phyloP scores from a whole-genome alignment of 1,140 invertebrate species.

The Mamestra configurata region DNA sequence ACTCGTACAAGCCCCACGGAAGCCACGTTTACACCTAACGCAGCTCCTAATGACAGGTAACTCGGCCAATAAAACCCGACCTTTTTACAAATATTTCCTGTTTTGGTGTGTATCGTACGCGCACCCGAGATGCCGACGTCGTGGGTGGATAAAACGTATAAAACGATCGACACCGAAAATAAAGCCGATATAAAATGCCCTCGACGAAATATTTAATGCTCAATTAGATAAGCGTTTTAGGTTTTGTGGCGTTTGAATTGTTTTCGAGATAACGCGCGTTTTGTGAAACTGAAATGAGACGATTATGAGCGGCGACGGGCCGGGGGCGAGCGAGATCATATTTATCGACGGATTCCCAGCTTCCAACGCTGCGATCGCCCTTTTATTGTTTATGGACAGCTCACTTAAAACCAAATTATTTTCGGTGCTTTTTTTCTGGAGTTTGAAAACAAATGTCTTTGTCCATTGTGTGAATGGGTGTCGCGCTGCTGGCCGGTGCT shows the following conservation, averaged over 20 bases:
- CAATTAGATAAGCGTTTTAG: slow-evolving; percentile 87
- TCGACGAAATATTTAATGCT: slow-evolving; percentile 87
- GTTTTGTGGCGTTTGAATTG: slow-evolving; percentile 83
- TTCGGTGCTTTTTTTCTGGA: slow-evolving; percentile 75
- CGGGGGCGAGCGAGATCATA: slow-evolving; percentile 62
- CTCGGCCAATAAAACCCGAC: slow-evolving; percentile 83
- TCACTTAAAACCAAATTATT: slow-evolving; percentile 78
- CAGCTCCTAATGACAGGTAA: slow-evolving; percentile 85
- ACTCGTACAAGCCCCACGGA: slow-evolving; percentile 76
- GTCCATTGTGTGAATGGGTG: slow-evolving; percentile 80
- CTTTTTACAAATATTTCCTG: slow-evolving; percentile 85
- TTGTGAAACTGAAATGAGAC: slow-evolving; percentile 76
- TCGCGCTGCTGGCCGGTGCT: slow-evolving; percentile 63
- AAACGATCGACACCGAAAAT: slow-evolving; percentile 80
- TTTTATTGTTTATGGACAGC: slow-evolving; percentile 74
- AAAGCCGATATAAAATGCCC: slow-evolving; percentile 84
- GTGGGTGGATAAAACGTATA: slow-evolving; percentile 85
- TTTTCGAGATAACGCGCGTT: slow-evolving; percentile 78
- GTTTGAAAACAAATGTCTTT: slow-evolving; percentile 86
- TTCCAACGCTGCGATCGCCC: slow-evolving; percentile 59
- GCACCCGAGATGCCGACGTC: slow-evolving; percentile 76
- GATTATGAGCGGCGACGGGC: slow-evolving; percentile 59
- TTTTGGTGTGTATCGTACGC: slow-evolving; percentile 80
- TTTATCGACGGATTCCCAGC: slow-evolving; percentile 64
- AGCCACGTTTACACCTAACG: slow-evolving; percentile 86